Evolutionary conservation across 1,140 invertebrate species (phyloP), one percentile per base, ranked within the genome.

Genomic region (Agrypnia vestita): DNA sequence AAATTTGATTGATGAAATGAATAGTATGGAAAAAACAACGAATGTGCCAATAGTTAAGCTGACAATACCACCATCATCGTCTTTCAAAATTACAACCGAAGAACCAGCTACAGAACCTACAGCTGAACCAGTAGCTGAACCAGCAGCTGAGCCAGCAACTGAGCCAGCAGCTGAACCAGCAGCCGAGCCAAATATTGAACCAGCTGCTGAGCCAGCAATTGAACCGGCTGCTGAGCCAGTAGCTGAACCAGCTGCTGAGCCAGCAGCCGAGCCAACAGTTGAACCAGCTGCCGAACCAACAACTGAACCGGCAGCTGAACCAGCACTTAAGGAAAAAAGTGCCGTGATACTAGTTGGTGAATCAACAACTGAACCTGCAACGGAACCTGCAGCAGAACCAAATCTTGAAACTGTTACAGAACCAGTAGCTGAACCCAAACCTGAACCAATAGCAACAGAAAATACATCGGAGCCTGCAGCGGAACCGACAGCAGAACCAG

Each of bases 311-410:
- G 51, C 78, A 82, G n/a, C 67, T 6, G 46, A 78, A 76, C 73
- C 84, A n/a, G n/a, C n/a, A n/a, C n/a, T n/a, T n/a, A n/a, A n/a
- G n/a, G n/a, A n/a, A n/a, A n/a, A n/a, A n/a, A n/a, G n/a, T n/a
- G n/a, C n/a, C n/a, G n/a, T n/a, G n/a, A n/a, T n/a, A n/a, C n/a
- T n/a, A 72, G 59, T 77, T 80, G 78, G 83, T 72, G 84, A 85
- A 82, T 81, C 84, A 35, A 55, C 69, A 44, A 17, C 84, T 71
- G 81, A 86, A 84, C 84, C 84, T 17, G 73, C 81, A 62, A 75
- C 85, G n/a, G 56, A 84, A n/a, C n/a, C n/a, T n/a, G n/a, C 4
- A n/a, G 35, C 35, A 15, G 84, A 85, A 84, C 84, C 85, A 49
- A 82, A 82, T 79, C 44, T 84, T 11, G 84, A 86, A 84, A 78